Percentiles rank a stretch among this genome's conserved stretches.
Conservation (phyloP, 2,888 invertebrate genomes). For the Drosophila stalkeri region DNA sequence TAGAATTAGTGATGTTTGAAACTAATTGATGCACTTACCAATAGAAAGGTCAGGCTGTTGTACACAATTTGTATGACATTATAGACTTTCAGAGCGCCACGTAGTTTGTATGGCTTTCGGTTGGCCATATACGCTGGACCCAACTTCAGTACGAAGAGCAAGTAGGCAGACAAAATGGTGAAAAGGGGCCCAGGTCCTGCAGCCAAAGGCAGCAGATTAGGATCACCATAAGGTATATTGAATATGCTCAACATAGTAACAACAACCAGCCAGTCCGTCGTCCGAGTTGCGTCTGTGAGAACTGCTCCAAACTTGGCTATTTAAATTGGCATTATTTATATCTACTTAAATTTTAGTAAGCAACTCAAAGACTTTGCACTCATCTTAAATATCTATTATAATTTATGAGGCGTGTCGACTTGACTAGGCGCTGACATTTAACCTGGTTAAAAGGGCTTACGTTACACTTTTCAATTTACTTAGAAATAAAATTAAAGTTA, state of each 20-base stretch:
- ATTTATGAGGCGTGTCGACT: background rate
- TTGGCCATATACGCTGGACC: conserved; percentile 31
- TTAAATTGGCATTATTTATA: background rate
- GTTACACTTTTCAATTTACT: background rate
- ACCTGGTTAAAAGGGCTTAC: background rate
- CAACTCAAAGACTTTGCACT: conserved; percentile 1
- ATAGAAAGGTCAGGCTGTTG: conserved; percentile 3
- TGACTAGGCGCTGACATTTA: background rate
- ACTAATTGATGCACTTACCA: conserved; percentile 12
- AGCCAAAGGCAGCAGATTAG: conserved; percentile 11
- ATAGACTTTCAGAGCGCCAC: conserved; percentile 25
- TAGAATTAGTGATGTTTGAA: background rate
- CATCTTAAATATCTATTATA: background rate
- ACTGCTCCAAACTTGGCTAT: background rate
- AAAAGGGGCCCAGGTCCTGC: conserved; percentile 15
- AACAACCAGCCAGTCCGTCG: background rate
- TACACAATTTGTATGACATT: conserved; percentile 28
- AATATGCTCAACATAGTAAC: conserved; percentile 23
- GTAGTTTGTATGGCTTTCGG: conserved; percentile 30
- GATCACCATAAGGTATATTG: conserved; percentile 20
- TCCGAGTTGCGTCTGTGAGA: conserved; percentile 3
- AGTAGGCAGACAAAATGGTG: conserved; percentile 14
- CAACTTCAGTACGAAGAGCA: conserved; percentile 32
- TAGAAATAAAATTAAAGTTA: background rate
- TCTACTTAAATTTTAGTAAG: background rate